These are phyloP conservation scores for Todiramphus saurophagus DNA, from an alignment of 2,113 vertebrate genomes.

Conservation along the genomic window DNA sequence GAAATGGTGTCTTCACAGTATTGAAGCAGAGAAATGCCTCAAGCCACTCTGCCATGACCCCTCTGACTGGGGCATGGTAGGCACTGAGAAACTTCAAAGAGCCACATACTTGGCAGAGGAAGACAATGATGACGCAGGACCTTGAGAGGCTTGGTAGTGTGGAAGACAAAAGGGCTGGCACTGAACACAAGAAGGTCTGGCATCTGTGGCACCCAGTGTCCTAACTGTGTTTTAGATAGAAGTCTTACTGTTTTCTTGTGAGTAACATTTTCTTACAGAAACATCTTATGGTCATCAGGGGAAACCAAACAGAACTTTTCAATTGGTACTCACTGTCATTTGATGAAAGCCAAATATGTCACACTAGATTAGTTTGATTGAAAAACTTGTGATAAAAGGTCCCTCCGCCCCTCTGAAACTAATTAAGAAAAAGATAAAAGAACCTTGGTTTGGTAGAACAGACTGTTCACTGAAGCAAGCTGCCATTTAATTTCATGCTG, in stretches of 20 bases:
- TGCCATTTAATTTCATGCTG: slow-evolving; percentile 79
- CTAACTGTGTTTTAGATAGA: slow-evolving; percentile 5
- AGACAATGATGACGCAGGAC: background rate
- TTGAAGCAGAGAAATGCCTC: background rate
- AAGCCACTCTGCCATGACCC: background rate
- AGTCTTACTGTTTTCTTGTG: slow-evolving; percentile 51
- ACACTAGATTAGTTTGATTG: slow-evolving; percentile 76
- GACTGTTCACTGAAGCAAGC: slow-evolving; percentile 72
- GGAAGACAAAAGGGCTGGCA: background rate
- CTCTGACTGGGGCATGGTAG: background rate
- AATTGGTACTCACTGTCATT: slow-evolving; percentile 50
- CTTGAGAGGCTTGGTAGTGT: background rate
- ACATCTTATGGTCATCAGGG: slow-evolving; percentile 59
- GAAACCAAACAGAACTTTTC: slow-evolving; percentile 68
- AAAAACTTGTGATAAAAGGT: slow-evolving; percentile 73
- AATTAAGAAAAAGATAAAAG: slow-evolving; percentile 80
- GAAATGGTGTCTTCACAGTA: background rate
- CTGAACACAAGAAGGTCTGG: background rate
- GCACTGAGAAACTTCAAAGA: slow-evolving; percentile 2
- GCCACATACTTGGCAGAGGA: slow-evolving; percentile 1
- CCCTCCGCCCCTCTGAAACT: slow-evolving; percentile 68
- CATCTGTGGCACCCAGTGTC: background rate
- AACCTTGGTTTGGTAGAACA: slow-evolving; percentile 70
- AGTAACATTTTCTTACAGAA: slow-evolving; percentile 62
- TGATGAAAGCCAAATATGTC: slow-evolving; percentile 71